phyloP scores from a whole-genome alignment of 2,113 vertebrate species.

The Oryzias woworae region DNA sequence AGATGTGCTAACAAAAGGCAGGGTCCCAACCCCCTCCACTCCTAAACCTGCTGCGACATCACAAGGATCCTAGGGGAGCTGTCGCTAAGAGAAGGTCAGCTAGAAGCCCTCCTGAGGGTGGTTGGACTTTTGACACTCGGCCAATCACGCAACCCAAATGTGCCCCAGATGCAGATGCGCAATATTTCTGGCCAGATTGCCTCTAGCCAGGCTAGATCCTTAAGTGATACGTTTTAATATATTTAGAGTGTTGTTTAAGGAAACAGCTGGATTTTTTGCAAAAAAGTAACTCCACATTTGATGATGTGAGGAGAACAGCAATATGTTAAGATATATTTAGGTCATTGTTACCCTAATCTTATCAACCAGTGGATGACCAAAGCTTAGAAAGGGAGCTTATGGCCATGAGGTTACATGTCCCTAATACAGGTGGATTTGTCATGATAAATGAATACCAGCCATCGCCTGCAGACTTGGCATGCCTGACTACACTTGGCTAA shows the following conservation, averaged over 20 bases:
- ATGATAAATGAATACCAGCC: slow-evolving; percentile 43
- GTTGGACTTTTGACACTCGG: slow-evolving; percentile 51
- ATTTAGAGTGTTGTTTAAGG: slow-evolving; percentile 47
- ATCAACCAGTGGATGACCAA: slow-evolving; percentile 52
- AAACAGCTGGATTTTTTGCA: slow-evolving; percentile 54
- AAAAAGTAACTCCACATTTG: slow-evolving; percentile 44
- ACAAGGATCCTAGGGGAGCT: slow-evolving; percentile 35
- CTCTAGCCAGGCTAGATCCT: slow-evolving; percentile 31
- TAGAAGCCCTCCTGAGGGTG: slow-evolving; percentile 55
- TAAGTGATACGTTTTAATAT: slow-evolving; percentile 51
- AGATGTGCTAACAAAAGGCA: slow-evolving; percentile 44
- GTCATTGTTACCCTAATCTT: slow-evolving; percentile 65
- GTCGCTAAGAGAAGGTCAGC: slow-evolving; percentile 64
- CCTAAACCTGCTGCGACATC: slow-evolving; percentile 36
- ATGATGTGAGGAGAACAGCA: slow-evolving; percentile 44
- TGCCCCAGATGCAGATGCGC: slow-evolving; percentile 59
- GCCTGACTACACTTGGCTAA: background rate
- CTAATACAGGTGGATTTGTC: slow-evolving; percentile 59
- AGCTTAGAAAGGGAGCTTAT: slow-evolving; percentile 61
- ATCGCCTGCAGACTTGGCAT: background rate
- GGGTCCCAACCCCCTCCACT: slow-evolving; percentile 10
- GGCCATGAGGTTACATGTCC: slow-evolving; percentile 28
- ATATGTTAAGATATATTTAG: slow-evolving; percentile 60
- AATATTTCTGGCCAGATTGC: slow-evolving; percentile 53
- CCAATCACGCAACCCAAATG: slow-evolving; percentile 45